phyloP scores from a whole-genome alignment of 2,888 invertebrate species.

The Bhutanitis thaidina region DNA sequence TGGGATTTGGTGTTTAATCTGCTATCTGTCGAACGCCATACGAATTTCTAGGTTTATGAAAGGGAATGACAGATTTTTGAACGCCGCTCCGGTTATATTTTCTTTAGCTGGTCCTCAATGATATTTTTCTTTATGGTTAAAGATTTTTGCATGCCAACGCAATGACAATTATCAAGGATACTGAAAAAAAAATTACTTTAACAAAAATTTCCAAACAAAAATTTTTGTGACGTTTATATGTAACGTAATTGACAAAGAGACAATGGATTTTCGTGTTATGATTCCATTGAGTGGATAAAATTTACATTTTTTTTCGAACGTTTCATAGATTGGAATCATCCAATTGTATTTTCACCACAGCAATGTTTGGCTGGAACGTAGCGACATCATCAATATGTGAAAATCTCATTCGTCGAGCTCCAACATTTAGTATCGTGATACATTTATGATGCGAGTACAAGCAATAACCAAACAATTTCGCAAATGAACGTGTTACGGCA shows the following conservation, averaged over 20 bases:
- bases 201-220: no score
- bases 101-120: no score
- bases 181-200: no score
- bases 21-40: no score
- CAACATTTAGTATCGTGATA: slow-evolving; percentile 52
- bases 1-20: no score
- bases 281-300: slow-evolving; percentile 19
- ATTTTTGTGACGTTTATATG: no score
- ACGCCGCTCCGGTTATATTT: no score
- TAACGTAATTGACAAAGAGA: slow-evolving; percentile 1
- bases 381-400: slow-evolving; percentile 70
- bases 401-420: slow-evolving; percentile 60
- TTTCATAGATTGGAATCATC: slow-evolving; percentile 56
- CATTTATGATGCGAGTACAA: slow-evolving; percentile 55
- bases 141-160: no score
- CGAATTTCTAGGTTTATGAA: no score
- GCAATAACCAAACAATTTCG: slow-evolving; percentile 54
- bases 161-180: no score
- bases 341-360: slow-evolving; percentile 52
- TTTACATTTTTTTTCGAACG: slow-evolving; percentile 31
- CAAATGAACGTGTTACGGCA: slow-evolving; percentile 46
- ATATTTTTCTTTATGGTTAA: no score
- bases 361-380: slow-evolving; percentile 61
- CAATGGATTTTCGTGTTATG: not conserved
- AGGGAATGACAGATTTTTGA: no score